These are phyloP conservation scores for Cephalopterus ornatus DNA, from an alignment of 2,113 vertebrate genomes.

Conservation along the genomic window DNA sequence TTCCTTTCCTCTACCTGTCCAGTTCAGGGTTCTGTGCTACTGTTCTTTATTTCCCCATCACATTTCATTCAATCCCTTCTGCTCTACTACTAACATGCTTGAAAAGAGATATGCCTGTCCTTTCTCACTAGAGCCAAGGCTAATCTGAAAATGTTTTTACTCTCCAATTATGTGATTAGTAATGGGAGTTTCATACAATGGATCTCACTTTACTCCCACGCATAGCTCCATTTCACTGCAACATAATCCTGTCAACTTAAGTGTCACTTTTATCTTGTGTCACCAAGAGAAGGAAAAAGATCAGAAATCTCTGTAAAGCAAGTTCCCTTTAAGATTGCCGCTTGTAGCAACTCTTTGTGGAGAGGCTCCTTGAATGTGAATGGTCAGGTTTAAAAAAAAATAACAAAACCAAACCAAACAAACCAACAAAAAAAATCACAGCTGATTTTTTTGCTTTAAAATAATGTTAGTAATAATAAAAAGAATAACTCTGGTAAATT, in stretches of 20 bases:
- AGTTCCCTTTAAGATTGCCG: not conserved
- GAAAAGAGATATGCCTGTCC: not conserved
- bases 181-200: not conserved
- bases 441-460: not conserved
- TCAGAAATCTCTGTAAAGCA: not conserved
- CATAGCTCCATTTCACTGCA: not conserved
- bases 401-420: not conserved
- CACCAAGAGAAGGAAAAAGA: not conserved
- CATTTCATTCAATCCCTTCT: not conserved
- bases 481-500: not conserved
- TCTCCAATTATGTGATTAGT: constrained; percentile 17
- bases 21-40: not conserved
- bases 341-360: not conserved
- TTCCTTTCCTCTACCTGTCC: not conserved
- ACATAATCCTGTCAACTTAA: not conserved
- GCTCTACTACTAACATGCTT: not conserved
- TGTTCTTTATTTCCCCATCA: not conserved
- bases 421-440: not conserved
- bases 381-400: not conserved
- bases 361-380: not conserved
- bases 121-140: not conserved
- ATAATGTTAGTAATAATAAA: not conserved
- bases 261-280: not conserved
- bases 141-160: constrained; percentile 25
- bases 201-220: not conserved